Evolutionary conservation across 2,888 invertebrate genomes (phyloP).

Genomic region (Endomychus coccineus): DNA sequence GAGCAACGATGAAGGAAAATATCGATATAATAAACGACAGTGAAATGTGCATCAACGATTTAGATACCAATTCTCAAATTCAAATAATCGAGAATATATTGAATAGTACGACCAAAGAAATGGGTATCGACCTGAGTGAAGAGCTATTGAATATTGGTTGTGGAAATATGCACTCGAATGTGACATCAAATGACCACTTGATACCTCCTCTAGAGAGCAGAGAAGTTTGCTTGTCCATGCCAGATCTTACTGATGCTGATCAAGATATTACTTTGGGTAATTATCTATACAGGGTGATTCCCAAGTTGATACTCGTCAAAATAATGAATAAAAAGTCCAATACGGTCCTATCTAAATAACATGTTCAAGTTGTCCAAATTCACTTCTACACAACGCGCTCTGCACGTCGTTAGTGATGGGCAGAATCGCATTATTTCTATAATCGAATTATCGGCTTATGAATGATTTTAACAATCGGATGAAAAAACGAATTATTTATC

Average conservation of each 20-base stretch:
- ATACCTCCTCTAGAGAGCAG: neutral
- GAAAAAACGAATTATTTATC: too few relatives aligned
- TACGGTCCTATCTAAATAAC: too few relatives aligned
- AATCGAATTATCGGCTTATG: too few relatives aligned
- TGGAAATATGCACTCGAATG: neutral
- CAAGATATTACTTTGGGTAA: conserved; percentile 36
- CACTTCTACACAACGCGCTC: too few relatives aligned
- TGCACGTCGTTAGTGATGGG: too few relatives aligned
- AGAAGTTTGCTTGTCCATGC: conserved; percentile 39
- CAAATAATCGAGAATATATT: conserved; percentile 18
- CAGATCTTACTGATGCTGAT: conserved; percentile 36
- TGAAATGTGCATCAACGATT: conserved; percentile 6
- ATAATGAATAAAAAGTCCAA: neutral
- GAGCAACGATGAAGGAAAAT: conserved; percentile 10
- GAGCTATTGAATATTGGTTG: conserved; percentile 1
- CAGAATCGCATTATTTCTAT: too few relatives aligned
- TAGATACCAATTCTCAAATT: conserved; percentile 9
- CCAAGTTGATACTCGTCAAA: neutral
- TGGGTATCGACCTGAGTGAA: conserved; percentile 6
- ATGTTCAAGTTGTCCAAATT: too few relatives aligned
- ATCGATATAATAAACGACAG: conserved; percentile 9
- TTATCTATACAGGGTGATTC: conserved; percentile 4
- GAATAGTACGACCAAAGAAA: conserved; percentile 12
- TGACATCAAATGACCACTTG: neutral
- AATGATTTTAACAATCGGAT: too few relatives aligned